Percentiles rank a stretch among this genome's conserved stretches.
Conservation (phyloP, 2,113 vertebrate genomes). For the Dipodomys merriami region DNA sequence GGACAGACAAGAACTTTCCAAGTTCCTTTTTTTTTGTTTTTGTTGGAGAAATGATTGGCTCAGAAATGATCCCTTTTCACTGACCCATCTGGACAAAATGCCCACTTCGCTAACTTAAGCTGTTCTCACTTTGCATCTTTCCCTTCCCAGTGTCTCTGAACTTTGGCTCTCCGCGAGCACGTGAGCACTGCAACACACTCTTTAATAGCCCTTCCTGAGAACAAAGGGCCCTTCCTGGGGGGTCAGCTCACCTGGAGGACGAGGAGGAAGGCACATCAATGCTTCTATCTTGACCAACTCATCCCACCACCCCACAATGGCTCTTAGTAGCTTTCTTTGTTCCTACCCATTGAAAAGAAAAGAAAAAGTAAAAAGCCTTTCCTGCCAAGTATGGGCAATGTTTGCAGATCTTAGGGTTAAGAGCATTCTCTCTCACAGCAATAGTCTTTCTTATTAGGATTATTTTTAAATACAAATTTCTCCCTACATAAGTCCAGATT, state of each 20-base stretch:
- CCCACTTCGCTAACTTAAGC: neutral
- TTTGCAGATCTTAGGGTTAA: neutral
- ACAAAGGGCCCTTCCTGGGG: neutral
- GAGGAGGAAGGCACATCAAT: accelerated
- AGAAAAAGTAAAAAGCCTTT: neutral
- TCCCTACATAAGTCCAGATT: slow-evolving; percentile 23
- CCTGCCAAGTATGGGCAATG: neutral
- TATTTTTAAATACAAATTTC: neutral
- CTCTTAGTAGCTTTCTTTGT: neutral
- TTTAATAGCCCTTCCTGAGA: neutral
- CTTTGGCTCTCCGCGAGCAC: too few species aligned
- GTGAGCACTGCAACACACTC: neutral
- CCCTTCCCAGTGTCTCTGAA: neutral
- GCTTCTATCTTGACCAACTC: neutral
- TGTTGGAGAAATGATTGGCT: neutral
- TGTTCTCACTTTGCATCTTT: neutral
- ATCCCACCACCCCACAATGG: neutral
- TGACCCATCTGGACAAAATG: neutral
- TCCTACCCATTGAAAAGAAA: neutral
- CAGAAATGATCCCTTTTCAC: neutral
- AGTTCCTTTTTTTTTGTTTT: neutral
- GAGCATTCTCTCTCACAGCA: neutral
- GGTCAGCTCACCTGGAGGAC: neutral
- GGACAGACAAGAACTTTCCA: neutral
- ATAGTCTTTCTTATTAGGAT: neutral